Percentiles rank a stretch among this genome's conserved stretches.
Conservation (phyloP, 2,888 invertebrate genomes). For the Opisthograptis luteolata region DNA sequence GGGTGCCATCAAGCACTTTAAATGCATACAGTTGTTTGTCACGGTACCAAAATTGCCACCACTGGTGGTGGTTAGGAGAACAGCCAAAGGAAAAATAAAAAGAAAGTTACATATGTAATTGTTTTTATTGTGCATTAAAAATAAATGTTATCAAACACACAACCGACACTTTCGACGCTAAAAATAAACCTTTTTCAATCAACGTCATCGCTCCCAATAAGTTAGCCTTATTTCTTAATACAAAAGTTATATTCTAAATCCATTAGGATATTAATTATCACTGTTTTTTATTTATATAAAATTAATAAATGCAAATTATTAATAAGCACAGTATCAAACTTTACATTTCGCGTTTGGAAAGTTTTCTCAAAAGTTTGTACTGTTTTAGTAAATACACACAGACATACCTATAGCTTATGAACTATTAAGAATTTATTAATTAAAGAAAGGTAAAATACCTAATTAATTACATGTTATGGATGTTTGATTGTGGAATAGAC, state of each 20-base stretch:
- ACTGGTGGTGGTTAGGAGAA: too few relatives aligned
- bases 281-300: conserved; percentile 44
- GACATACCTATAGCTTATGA: conserved; percentile 49
- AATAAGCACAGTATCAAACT: conserved; percentile 52
- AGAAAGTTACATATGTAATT: too few relatives aligned
- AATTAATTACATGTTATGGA: background rate
- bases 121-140: conserved; percentile 71
- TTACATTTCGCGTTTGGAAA: conserved; percentile 48
- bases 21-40: too few relatives aligned
- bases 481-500: conserved; percentile 3
- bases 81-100: too few relatives aligned
- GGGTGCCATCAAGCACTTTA: too few relatives aligned
- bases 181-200: conserved; percentile 48
- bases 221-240: conserved; percentile 51
- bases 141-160: conserved; percentile 55
- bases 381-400: conserved; percentile 47
- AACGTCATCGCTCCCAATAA: conserved; percentile 50
- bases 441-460: conserved; percentile 23
- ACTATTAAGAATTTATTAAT: conserved; percentile 34
- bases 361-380: conserved; percentile 61
- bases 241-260: conserved; percentile 42
- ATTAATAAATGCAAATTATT: conserved; percentile 72
- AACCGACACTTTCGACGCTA: conserved; percentile 49
- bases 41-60: too few relatives aligned
- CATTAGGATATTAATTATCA: conserved; percentile 55